phyloP scores from a whole-genome alignment of 2,797 vertebrate species.

The Oreortyx pictus region DNA sequence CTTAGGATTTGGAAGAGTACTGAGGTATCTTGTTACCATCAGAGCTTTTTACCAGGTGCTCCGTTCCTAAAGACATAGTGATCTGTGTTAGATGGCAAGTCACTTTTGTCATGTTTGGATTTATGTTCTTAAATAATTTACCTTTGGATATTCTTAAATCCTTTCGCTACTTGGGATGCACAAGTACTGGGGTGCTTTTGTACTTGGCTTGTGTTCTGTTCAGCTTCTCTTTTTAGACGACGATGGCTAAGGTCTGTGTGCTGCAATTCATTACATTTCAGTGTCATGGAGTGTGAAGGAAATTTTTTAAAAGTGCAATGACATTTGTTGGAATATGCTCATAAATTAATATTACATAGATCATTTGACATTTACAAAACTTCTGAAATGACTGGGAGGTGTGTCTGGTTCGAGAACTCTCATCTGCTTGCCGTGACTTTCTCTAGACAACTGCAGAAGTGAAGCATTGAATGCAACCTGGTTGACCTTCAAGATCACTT shows the following conservation, averaged over 20 bases:
- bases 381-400: conserved; percentile 1
- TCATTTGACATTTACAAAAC: conserved; percentile 39
- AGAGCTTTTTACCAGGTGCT: background rate
- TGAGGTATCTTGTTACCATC: background rate
- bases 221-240: background rate
- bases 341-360: conserved; percentile 33
- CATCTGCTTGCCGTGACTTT: conserved; percentile 19
- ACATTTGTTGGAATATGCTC: conserved; percentile 66
- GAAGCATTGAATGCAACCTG: background rate
- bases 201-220: background rate
- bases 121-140: background rate
- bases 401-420: background rate
- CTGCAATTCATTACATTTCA: conserved; percentile 23
- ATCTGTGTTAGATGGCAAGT: background rate
- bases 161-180: background rate
- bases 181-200: accelerated
- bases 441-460: background rate
- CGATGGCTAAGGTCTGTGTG: background rate
- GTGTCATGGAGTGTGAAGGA: background rate
- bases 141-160: background rate
- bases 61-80: background rate
- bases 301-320: conserved; percentile 3
- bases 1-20: background rate
- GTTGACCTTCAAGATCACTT: conserved; percentile 28
- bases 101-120: background rate